phyloP scores from a whole-genome alignment of 2,797 vertebrate species.

The Sebastes wilsoni region DNA sequence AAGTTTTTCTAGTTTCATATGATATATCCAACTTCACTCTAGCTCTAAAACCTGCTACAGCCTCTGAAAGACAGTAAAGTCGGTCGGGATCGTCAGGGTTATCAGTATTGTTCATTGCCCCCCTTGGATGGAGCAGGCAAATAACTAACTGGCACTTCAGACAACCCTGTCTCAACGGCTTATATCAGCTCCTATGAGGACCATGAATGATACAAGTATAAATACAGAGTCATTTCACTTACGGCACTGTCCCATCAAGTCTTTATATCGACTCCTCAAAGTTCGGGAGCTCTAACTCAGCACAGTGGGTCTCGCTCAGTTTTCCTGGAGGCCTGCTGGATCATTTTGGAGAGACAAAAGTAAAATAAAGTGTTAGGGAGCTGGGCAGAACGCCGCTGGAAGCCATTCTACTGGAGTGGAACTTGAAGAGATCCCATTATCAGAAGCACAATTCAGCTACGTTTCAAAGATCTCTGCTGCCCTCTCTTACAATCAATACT shows the following conservation, averaged over 20 bases:
- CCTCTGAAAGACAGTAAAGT: background rate
- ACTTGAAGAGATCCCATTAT: conserved; percentile 77
- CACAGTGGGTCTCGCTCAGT: conserved; percentile 21
- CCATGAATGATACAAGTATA: background rate
- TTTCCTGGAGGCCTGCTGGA: conserved; percentile 49
- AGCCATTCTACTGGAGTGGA: conserved; percentile 71
- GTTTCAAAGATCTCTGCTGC: conserved; percentile 65
- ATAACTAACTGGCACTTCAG: background rate
- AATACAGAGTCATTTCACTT: conserved; percentile 1
- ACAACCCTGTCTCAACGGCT: background rate
- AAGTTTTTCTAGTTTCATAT: background rate
- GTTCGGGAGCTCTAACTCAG: conserved; percentile 8
- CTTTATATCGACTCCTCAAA: conserved; percentile 23
- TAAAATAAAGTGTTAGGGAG: conserved; percentile 42
- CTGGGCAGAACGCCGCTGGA: conserved; percentile 49
- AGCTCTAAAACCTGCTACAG: background rate
- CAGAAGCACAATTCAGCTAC: conserved; percentile 58
- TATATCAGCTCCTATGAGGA: background rate
- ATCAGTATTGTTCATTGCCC: background rate
- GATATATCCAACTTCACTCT: background rate
- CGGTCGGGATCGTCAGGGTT: background rate
- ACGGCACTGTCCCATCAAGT: conserved; percentile 10
- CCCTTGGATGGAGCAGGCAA: background rate
- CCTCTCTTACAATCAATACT: conserved; percentile 65
- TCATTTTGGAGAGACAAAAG: conserved; percentile 61